Base-by-base conservation (phyloP, 2,797 vertebrate species). In the Caiman crocodilus region DNA sequence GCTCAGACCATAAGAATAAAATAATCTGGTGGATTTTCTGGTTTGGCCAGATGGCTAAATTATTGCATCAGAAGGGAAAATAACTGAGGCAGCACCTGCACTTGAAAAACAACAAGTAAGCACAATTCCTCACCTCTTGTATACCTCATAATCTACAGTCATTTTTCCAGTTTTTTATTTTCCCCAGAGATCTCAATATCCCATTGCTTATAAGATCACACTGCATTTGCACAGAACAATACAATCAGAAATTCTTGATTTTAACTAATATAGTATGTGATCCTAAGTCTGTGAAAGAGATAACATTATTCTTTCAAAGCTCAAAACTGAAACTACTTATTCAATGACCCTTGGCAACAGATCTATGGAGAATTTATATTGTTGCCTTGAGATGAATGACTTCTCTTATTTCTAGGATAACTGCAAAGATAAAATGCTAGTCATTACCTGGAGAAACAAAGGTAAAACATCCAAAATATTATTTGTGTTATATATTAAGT, bases 331-430 rank as follows among this genome's bases (percentile, higher is more conserved):
- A n/a, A 59, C 57, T 77, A n/a, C 76, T 77, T 57, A 6, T 75
- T 50, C 18, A 57, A 57, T 75, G 50, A 42, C 55, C 82, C 79
- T 69, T 26, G 7, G n/a, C 60, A 80, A 80, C 10, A 0, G 0
- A 95, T 75, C 25, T n/a, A 26, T 64, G 80, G 30, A 84, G 15
- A 20, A 86, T 26, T 60, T 83, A 79, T 55, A 61, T 28, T 67
- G 76, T 6, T 20, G 14, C 30, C 50, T 0, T 3, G 16, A 55
- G 26, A 56, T 75, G 13, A 67, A 26, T 14, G 76, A n/a, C 6
- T 83, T 89, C 11, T 69, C 4, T 50, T 58, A 10, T 77, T 67
- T 21, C 28, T 0, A 73, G 15, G 35, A 23, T 71, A 71, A 69
- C 67, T 69, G 63, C 67, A 65, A 93, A 85, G 14, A 30, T 50